Conservation (phyloP, 2,113 vertebrate genomes). For the Gobio gobio region DNA sequence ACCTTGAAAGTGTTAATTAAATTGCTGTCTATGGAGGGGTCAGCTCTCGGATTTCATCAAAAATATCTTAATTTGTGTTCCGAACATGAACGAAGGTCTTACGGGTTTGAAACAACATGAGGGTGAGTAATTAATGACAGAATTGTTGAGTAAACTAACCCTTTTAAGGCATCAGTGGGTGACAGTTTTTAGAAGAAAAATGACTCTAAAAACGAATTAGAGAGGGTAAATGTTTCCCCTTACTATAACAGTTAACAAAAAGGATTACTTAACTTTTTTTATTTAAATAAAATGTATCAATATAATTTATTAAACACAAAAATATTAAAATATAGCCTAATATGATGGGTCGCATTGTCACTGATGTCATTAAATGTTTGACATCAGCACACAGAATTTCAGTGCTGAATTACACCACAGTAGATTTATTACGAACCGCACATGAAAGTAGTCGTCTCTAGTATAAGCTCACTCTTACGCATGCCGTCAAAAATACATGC, state of each 20-base stretch:
- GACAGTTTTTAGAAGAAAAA: not conserved
- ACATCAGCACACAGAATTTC: not conserved
- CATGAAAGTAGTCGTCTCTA: not conserved
- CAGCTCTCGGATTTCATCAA: too few species aligned
- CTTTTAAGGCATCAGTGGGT: too few species aligned
- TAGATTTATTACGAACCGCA: not conserved
- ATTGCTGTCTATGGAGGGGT: too few species aligned
- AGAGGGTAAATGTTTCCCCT: not conserved
- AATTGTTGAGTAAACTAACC: too few species aligned
- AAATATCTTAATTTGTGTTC: too few species aligned
- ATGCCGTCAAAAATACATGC: not conserved
- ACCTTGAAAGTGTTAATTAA: too few species aligned
- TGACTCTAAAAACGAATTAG: not conserved
- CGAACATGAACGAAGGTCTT: too few species aligned
- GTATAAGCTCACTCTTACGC: not conserved
- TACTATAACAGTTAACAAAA: not conserved
- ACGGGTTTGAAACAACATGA: too few species aligned
- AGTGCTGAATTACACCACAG: not conserved
- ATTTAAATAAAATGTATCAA: not conserved
- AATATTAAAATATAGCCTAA: not conserved
- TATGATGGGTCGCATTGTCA: not conserved
- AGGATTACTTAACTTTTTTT: not conserved
- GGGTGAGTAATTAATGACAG: too few species aligned
- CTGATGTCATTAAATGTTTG: not conserved
- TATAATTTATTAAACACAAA: too few species aligned